Conservation (phyloP, 2,888 invertebrate genomes). For the Caenorhabditis macrosperma region DNA sequence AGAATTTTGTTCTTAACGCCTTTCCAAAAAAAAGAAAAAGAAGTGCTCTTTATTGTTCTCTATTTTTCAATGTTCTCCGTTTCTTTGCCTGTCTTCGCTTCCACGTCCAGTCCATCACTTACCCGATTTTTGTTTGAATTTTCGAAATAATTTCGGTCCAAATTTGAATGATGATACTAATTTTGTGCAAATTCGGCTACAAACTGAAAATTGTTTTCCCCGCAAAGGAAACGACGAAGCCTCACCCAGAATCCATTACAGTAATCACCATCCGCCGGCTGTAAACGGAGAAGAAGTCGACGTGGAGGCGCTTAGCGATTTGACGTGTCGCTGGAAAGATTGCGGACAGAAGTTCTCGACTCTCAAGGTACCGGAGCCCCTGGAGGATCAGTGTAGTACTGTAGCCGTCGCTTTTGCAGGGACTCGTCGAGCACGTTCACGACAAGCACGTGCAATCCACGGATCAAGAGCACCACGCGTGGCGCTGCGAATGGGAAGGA, state of each 20-base stretch:
- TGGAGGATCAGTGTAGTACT: too few relatives aligned
- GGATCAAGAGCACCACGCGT: constrained; percentile 67
- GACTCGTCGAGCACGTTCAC: constrained; percentile 66
- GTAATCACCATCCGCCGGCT: neutral
- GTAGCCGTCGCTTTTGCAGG: constrained; percentile 53
- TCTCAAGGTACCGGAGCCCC: constrained; percentile 48
- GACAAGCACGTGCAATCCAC: constrained; percentile 60
- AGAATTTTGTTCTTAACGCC: neutral
- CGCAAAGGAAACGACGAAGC: too few relatives aligned
- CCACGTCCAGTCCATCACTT: neutral
- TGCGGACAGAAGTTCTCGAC: constrained; percentile 59
- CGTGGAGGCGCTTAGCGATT: constrained; percentile 61
- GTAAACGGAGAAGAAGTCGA: constrained; percentile 54
- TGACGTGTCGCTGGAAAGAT: constrained; percentile 64
- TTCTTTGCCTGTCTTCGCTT: neutral
- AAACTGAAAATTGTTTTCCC: too few relatives aligned
- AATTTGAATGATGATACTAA: too few relatives aligned
- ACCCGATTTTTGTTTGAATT: neutral
- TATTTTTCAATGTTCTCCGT: too few relatives aligned
- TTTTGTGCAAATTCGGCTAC: too few relatives aligned
- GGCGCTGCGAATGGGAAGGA: constrained; percentile 69
- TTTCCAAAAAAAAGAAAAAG: too few relatives aligned
- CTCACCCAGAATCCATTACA: too few relatives aligned
- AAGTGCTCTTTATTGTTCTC: too few relatives aligned
- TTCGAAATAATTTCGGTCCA: neutral